Evolutionary conservation across 2,888 invertebrate species (phyloP).

Genomic region (Hydriomena furcata): DNA sequence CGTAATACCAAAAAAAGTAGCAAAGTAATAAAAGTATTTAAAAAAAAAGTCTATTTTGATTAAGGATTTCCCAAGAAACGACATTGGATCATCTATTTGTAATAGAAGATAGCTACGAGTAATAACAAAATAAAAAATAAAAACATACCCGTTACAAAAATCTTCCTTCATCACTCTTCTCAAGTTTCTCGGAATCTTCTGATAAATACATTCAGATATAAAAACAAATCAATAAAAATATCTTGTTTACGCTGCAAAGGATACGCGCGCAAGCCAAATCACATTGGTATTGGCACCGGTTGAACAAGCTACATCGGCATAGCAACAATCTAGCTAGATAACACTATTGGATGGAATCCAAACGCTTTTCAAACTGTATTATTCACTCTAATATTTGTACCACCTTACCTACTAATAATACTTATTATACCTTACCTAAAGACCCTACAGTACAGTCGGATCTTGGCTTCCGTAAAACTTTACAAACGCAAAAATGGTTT

Average conservation of each 20-base stretch:
- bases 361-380: conserved; percentile 28
- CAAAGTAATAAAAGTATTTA: too few relatives aligned
- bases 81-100: neutral
- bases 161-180: conserved; percentile 9
- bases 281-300: conserved; percentile 51
- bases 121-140: conserved; percentile 17
- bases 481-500: too few relatives aligned
- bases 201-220: conserved; percentile 28
- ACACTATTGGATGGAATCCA: conserved; percentile 33
- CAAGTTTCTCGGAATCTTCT: conserved; percentile 24
- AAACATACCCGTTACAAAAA: conserved; percentile 32
- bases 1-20: too few relatives aligned
- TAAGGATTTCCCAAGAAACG: neutral
- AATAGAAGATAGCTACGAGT: conserved; percentile 16
- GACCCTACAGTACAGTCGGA: too few relatives aligned
- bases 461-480: too few relatives aligned
- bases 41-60: too few relatives aligned
- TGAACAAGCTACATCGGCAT: conserved; percentile 33
- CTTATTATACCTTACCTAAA: too few relatives aligned
- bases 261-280: conserved; percentile 51
- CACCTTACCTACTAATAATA: too few relatives aligned
- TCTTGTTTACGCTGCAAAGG: conserved; percentile 51
- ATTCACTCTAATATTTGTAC: conserved; percentile 5
- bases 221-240: conserved; percentile 47
- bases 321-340: conserved; percentile 34